A percentile compares a stretch with the other conserved stretches of the same genome.
Conservation (phyloP, 2,888 invertebrate species). For the Abscondita cerata region DNA sequence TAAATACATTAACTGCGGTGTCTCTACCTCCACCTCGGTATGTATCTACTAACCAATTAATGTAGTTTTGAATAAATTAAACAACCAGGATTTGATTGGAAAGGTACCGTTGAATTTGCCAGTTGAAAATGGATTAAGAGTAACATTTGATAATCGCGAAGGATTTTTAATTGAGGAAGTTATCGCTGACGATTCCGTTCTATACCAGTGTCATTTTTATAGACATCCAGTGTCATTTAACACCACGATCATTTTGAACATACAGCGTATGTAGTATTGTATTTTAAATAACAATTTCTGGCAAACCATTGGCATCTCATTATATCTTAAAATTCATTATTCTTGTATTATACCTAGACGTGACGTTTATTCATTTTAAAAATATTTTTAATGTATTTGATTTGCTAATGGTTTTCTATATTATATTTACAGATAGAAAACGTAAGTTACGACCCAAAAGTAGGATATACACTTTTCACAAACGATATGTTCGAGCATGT, state of each 20-base stretch:
- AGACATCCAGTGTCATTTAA: not conserved
- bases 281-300: conserved; percentile 9
- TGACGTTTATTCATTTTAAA: no score
- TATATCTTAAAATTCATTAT: not conserved
- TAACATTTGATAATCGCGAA: conserved; percentile 36
- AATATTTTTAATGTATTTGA: no score
- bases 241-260: conserved; percentile 15
- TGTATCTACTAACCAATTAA: conserved; percentile 40
- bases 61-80: conserved; percentile 31
- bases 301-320: conserved; percentile 15
- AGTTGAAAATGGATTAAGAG: conserved; percentile 32
- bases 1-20: conserved; percentile 33
- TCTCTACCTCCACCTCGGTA: conserved; percentile 26
- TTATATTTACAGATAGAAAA: conserved; percentile 49
- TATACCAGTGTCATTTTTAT: conserved; percentile 20
- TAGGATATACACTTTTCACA: conserved; percentile 57
- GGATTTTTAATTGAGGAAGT: conserved; percentile 44
- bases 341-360: not conserved
- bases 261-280: conserved; percentile 30
- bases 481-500: conserved; percentile 49
- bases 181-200: conserved; percentile 1
- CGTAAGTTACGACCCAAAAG: conserved; percentile 57
- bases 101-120: conserved; percentile 35
- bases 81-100: conserved; percentile 39
- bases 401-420: conserved; percentile 24